These are phyloP conservation scores for Chrysodeixis includens DNA, from an alignment of 2,888 invertebrate species.

Conservation along the genomic window DNA sequence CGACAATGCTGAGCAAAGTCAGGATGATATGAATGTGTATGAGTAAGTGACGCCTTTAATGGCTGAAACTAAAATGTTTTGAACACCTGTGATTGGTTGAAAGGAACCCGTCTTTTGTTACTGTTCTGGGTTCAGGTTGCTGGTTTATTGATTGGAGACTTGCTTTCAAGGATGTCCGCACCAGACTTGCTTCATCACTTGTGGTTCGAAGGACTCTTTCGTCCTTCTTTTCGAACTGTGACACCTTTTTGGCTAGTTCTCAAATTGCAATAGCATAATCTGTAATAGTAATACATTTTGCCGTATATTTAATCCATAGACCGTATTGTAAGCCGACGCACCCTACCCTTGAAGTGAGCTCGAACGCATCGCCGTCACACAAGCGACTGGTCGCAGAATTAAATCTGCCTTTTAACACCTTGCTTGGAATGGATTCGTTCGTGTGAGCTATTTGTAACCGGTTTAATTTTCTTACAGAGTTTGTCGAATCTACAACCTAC, in stretches of 20 bases:
- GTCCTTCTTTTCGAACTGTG: background rate
- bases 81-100: slow-evolving; percentile 4
- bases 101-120: slow-evolving; percentile 20
- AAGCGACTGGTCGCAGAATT: background rate
- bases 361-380: background rate
- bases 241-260: slow-evolving; percentile 1
- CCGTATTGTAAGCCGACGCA: background rate
- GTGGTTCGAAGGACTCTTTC: too few relatives aligned
- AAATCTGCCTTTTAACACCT: background rate
- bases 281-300: background rate
- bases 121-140: slow-evolving; percentile 16
- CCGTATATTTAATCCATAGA: background rate
- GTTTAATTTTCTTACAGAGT: background rate
- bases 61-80: background rate
- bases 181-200: too few relatives aligned
- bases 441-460: background rate
- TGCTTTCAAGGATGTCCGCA: background rate
- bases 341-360: background rate
- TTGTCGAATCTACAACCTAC: background rate
- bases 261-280: background rate
- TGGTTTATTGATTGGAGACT: slow-evolving; percentile 7
- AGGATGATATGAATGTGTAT: slow-evolving; percentile 6
- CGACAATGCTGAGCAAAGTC: background rate
- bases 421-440: background rate
- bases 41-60: background rate